These are phyloP conservation scores for Clupea harengus DNA, from an alignment of 2,113 vertebrate genomes.

Conservation along the genomic window DNA sequence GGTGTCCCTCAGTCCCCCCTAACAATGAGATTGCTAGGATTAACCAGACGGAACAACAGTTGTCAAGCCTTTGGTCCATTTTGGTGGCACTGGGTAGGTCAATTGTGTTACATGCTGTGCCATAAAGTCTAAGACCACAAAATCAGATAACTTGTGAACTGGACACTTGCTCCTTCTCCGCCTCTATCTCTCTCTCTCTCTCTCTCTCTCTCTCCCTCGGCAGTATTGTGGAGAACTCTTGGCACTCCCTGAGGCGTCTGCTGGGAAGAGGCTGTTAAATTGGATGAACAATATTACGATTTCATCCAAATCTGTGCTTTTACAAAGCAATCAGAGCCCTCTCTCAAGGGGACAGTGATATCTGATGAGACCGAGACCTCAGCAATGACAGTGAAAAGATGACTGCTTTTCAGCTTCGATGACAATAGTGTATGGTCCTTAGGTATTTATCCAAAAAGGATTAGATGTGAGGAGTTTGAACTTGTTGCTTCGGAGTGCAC, in stretches of 20 bases:
- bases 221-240: background rate
- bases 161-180: background rate
- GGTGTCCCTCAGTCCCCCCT: background rate
- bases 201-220: background rate
- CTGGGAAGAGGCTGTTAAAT: slow-evolving; percentile 13
- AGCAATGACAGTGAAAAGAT: slow-evolving; percentile 51
- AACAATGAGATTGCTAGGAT: slow-evolving; percentile 10
- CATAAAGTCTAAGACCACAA: background rate
- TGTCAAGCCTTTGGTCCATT: slow-evolving; percentile 1
- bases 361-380: slow-evolving; percentile 50
- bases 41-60: background rate
- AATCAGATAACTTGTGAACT: background rate
- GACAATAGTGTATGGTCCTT: slow-evolving; percentile 48
- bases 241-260: background rate
- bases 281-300: slow-evolving; percentile 15
- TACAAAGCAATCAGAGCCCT: slow-evolving; percentile 50
- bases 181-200: background rate
- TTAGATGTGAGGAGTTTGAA: slow-evolving; percentile 55
- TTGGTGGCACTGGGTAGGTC: background rate
- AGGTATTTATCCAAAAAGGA: slow-evolving; percentile 50
- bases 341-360: slow-evolving; percentile 48
- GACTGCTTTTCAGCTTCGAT: slow-evolving; percentile 51
- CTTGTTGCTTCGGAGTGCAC: slow-evolving; percentile 63
- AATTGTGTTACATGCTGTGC: background rate
- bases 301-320: slow-evolving; percentile 27